These are phyloP conservation scores for Noctilio leporinus DNA, from an alignment of 2,113 vertebrate species.

Conservation along the genomic window DNA sequence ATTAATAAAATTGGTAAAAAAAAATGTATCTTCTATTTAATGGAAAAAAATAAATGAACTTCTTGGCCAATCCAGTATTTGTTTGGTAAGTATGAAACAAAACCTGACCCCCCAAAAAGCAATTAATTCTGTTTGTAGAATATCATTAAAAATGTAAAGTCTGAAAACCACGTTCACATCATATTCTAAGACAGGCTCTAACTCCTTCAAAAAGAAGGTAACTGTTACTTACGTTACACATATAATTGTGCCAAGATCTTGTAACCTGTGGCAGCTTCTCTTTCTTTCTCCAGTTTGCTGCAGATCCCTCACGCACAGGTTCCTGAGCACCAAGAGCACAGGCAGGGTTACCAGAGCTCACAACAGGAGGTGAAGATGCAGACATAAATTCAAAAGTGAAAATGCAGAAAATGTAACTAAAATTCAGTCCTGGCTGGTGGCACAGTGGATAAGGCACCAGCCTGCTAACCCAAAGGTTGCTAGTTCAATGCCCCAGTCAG, in stretches of 20 bases:
- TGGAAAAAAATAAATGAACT: too few relatives aligned
- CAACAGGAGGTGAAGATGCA: neutral
- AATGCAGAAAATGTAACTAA: neutral
- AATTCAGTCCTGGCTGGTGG: too few relatives aligned
- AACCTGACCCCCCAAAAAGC: neutral
- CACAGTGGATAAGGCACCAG: too few relatives aligned
- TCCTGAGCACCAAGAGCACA: constrained; percentile 79
- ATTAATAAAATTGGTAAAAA: too few relatives aligned
- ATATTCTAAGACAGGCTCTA: neutral
- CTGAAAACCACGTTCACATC: neutral
- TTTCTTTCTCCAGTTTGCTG: constrained; percentile 97
- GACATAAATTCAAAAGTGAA: neutral
- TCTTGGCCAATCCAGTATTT: neutral
- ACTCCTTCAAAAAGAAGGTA: neutral
- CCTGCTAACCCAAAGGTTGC: too few relatives aligned
- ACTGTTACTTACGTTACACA: constrained; percentile 92
- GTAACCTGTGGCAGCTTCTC: constrained; percentile 97
- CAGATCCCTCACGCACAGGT: constrained; percentile 91
- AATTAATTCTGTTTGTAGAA: neutral
- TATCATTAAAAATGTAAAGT: neutral
- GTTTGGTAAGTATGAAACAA: neutral
- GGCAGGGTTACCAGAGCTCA: neutral
- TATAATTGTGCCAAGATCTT: constrained; percentile 98
- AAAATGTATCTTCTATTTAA: too few relatives aligned
- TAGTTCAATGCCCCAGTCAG: too few relatives aligned